Evolutionary conservation across 2,888 invertebrate genomes (phyloP).

Genomic region (Platynereis dumerilii): DNA sequence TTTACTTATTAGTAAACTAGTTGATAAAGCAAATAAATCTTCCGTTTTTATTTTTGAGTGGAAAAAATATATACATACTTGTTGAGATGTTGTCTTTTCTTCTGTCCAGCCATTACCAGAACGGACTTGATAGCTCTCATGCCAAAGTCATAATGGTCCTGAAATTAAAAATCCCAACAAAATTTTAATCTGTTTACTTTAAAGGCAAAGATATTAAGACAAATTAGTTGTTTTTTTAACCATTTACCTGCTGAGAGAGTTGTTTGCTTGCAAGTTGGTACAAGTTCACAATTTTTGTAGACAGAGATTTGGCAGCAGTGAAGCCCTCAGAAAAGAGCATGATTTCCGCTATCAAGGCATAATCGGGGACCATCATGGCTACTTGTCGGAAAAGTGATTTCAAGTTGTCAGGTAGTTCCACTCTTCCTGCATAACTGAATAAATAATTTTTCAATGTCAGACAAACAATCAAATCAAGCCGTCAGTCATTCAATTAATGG

Average conservation of each 20-base stretch:
- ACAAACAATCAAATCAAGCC: no score
- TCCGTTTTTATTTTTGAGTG: no score
- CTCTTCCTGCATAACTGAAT: constrained; percentile 60
- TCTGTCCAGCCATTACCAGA: constrained; percentile 62
- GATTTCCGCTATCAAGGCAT: constrained; percentile 62
- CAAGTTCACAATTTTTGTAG: constrained; percentile 62
- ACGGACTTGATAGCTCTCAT: constrained; percentile 64
- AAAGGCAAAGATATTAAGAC: not conserved
- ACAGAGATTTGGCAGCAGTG: constrained; percentile 57
- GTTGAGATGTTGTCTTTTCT: constrained; percentile 51
- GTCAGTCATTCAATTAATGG: no score
- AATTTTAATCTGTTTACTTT: not conserved
- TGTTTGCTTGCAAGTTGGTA: constrained; percentile 62
- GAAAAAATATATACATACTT: no score
- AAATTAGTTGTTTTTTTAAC: no score
- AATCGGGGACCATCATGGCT: constrained; percentile 64
- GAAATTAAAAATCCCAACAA: not conserved
- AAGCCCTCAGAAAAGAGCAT: constrained; percentile 63
- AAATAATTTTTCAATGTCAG: not conserved
- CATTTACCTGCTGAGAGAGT: constrained; percentile 57
- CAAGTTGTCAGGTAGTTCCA: constrained; percentile 63
- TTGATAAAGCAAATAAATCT: no score
- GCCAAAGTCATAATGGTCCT: constrained; percentile 63
- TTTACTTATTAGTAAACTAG: no score
- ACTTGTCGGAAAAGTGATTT: constrained; percentile 62